These are phyloP conservation scores for Muntiacus reevesi DNA, from an alignment of 2,113 vertebrate genomes.

Conservation along the genomic window DNA sequence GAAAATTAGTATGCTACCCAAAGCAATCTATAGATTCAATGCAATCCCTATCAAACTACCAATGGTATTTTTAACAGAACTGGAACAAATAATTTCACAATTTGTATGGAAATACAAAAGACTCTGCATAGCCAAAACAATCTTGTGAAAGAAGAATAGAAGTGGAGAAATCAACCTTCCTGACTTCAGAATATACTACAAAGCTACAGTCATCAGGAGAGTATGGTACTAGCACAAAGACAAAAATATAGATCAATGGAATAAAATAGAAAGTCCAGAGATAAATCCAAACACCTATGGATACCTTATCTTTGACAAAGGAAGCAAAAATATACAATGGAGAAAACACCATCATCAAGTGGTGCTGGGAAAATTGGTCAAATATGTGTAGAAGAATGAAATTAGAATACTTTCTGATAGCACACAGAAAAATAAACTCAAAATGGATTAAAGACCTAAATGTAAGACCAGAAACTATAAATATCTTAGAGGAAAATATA, in stretches of 20 bases:
- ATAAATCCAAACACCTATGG: background rate
- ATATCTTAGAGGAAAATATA: background rate
- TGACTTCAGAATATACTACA: no score
- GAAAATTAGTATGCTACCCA: background rate
- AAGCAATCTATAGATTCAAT: background rate
- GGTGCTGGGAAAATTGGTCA: background rate
- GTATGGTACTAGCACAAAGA: no score
- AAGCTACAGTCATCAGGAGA: no score
- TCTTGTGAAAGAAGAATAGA: background rate
- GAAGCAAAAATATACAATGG: background rate
- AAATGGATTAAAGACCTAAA: background rate
- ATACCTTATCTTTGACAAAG: background rate
- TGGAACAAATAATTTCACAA: background rate
- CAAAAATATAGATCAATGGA: no score
- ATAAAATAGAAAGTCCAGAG: no score
- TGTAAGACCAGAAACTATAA: background rate
- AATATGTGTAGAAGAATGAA: background rate
- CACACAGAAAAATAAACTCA: background rate
- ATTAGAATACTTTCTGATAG: background rate
- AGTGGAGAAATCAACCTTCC: no score
- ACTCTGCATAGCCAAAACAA: background rate
- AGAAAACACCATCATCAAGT: background rate
- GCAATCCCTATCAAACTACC: background rate
- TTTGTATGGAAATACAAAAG: background rate
- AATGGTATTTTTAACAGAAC: background rate